These are phyloP conservation scores for Sterrhoptilus dennistouni DNA, from an alignment of 2,113 vertebrate species.

Conservation along the genomic window DNA sequence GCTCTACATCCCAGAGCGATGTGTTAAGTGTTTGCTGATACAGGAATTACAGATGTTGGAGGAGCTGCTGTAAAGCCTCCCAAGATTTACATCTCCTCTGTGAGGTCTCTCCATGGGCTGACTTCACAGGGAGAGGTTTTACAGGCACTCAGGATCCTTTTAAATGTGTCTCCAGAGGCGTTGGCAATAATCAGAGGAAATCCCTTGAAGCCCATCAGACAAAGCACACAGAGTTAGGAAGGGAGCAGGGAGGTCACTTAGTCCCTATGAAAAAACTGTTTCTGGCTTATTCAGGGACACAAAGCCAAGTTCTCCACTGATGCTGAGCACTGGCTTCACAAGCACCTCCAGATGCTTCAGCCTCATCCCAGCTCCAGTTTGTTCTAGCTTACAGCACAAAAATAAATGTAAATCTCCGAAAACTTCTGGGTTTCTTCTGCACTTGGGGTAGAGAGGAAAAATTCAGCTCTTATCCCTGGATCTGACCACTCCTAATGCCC, in stretches of 20 bases:
- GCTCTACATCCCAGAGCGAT: not conserved
- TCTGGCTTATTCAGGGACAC: not conserved
- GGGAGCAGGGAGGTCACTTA: not conserved
- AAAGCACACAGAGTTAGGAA: not conserved
- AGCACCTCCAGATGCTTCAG: not conserved
- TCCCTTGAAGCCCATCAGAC: not conserved
- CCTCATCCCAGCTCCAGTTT: not conserved
- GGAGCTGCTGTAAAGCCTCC: not conserved
- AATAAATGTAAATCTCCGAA: not conserved
- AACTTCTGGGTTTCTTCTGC: not conserved
- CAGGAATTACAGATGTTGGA: not conserved
- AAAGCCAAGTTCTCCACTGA: not conserved
- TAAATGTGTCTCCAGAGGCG: not conserved
- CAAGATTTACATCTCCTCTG: not conserved
- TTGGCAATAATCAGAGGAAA: not conserved
- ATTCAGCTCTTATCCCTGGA: not conserved
- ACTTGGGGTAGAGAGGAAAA: not conserved
- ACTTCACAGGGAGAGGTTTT: constrained; percentile 45
- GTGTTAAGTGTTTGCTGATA: not conserved
- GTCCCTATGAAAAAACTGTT: not conserved
- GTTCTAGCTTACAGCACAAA: not conserved
- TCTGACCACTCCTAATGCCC: not conserved
- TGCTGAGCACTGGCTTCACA: not conserved
- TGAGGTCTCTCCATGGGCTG: not conserved
- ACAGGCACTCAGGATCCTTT: not conserved